A percentile compares a stretch with the other conserved stretches of the same genome.
These are phyloP conservation scores for Microdon myrmicae DNA, from an alignment of 2,888 invertebrate genomes.

Conservation along the genomic window DNA sequence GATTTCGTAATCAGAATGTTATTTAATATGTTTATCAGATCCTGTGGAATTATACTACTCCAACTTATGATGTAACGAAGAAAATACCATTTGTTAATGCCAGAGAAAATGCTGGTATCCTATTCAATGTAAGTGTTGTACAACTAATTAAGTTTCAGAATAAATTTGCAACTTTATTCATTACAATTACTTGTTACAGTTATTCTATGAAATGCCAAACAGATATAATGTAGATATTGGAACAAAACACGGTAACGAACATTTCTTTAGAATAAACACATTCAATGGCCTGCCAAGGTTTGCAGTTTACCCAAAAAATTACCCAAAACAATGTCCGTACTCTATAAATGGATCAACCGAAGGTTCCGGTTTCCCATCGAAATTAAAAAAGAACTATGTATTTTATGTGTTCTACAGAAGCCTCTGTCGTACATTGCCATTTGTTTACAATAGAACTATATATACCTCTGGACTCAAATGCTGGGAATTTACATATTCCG, in stretches of 20 bases:
- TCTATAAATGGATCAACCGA: constrained; percentile 42
- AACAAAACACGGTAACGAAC: constrained; percentile 35
- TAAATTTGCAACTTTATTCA: no score
- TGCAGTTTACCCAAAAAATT: constrained; percentile 9
- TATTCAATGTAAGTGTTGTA: constrained; percentile 69
- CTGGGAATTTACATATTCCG: constrained; percentile 23
- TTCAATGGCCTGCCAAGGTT: constrained; percentile 36
- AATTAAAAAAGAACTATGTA: constrained; percentile 20
- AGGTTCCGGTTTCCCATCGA: constrained; percentile 43
- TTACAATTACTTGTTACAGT: constrained; percentile 9
- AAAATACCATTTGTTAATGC: constrained; percentile 67
- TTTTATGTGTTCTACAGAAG: constrained; percentile 22
- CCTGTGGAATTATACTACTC: constrained; percentile 75
- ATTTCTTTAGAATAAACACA: constrained; percentile 53
- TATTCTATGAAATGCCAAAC: constrained; percentile 23
- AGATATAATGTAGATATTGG: constrained; percentile 52
- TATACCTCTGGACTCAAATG: constrained; percentile 14
- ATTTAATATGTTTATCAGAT: constrained; percentile 69
- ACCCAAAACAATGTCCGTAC: constrained; percentile 35
- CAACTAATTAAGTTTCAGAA: no score
- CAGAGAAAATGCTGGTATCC: constrained; percentile 72
- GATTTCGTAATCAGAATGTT: constrained; percentile 28
- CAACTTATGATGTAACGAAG: constrained; percentile 69
- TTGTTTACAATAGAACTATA: constrained; percentile 35
- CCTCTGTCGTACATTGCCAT: constrained; percentile 37